phyloP scores from a whole-genome alignment of 2,113 vertebrate species.

The Taxidea taxus region DNA sequence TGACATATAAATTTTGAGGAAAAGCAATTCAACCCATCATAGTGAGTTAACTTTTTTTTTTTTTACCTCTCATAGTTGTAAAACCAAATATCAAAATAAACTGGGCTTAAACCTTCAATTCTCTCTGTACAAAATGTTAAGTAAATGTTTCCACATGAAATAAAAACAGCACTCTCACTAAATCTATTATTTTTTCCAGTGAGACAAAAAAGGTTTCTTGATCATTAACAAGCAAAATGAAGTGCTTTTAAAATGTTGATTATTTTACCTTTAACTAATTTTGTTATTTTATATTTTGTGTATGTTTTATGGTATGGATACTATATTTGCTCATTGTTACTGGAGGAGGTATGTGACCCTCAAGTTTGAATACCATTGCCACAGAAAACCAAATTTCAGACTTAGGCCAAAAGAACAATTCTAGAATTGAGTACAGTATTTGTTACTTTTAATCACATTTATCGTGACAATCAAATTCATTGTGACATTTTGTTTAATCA shows the following conservation, averaged over 20 bases:
- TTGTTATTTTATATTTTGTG: not conserved
- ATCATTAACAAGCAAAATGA: not conserved
- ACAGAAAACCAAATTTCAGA: not conserved
- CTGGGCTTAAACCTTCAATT: not conserved
- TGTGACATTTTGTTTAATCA: slow-evolving; percentile 13
- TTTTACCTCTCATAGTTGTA: not conserved
- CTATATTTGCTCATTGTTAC: not conserved
- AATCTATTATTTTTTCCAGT: not conserved
- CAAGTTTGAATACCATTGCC: not conserved
- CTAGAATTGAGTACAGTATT: not conserved
- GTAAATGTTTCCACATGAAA: slow-evolving; percentile 6
- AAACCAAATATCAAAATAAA: not conserved
- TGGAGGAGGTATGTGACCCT: not conserved
- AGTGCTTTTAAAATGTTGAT: not conserved
- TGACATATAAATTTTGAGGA: not conserved
- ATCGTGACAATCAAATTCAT: not conserved
- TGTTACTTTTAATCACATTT: slow-evolving; percentile 13
- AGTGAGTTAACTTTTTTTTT: not conserved
- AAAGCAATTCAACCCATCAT: not conserved
- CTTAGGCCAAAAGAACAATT: not conserved
- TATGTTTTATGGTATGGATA: not conserved
- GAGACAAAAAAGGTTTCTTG: not conserved
- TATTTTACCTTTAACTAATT: not conserved
- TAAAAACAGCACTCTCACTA: not conserved
- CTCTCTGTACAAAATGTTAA: not conserved